Conservation (phyloP, 92 coral and sea anemone genomes). For the Parazoanthus darwini region DNA sequence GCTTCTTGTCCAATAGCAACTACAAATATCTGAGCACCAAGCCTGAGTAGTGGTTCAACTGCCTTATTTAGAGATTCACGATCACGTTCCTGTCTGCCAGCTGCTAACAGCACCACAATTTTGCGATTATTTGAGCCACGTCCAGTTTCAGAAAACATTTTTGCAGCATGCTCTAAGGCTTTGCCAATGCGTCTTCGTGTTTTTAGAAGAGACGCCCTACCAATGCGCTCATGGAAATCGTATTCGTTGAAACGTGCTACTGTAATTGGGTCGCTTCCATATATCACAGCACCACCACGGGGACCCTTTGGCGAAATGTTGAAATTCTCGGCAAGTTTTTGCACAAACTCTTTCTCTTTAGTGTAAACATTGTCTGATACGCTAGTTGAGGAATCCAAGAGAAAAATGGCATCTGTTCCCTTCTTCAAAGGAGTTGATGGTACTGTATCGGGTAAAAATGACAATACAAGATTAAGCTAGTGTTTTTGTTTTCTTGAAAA, state of each 20-base stretch:
- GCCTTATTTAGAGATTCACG: conserved; percentile 42
- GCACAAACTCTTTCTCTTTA: conserved; percentile 68
- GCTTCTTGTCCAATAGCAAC: conserved; percentile 64
- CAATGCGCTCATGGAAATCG: conserved; percentile 19
- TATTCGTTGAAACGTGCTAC: conserved; percentile 51
- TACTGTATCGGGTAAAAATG: not conserved
- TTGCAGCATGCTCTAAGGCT: conserved; percentile 61
- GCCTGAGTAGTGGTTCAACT: conserved; percentile 55
- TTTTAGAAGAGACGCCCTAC: conserved; percentile 2
- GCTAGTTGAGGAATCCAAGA: conserved; percentile 77
- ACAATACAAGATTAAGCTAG: no score
- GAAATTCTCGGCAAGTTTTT: conserved; percentile 56
- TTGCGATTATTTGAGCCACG: conserved; percentile 68
- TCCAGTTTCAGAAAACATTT: conserved; percentile 45
- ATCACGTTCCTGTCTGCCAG: conserved; percentile 52
- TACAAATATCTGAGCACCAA: conserved; percentile 68
- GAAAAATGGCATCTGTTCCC: conserved; percentile 76
- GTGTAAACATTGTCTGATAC: conserved; percentile 60
- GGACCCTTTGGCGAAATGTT: conserved; percentile 77
- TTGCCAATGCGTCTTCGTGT: conserved; percentile 57
- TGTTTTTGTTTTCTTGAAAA: no score
- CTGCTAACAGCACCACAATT: conserved; percentile 72
- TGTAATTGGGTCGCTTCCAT: conserved; percentile 58
- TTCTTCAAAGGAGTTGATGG: conserved; percentile 45
- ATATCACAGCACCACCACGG: conserved; percentile 76